Evolutionary conservation across 2,797 vertebrate species (phyloP), one percentile per base, ranked within the genome.

Genomic region (Champsocephalus gunnari): DNA sequence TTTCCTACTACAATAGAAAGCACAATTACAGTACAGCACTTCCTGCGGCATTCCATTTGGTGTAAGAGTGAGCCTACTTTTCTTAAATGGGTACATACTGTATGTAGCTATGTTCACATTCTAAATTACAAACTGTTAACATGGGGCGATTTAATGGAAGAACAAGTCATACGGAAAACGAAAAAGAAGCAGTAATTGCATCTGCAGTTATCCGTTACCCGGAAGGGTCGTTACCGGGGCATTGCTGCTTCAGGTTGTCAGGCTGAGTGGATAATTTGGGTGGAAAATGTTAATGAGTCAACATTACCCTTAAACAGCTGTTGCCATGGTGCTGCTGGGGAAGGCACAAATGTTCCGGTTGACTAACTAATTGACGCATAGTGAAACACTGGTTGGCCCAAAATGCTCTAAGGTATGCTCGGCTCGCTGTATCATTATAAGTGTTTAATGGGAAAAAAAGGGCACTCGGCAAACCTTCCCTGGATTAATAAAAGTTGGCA

Each of bases 241-340:
- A n/a, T n/a, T 61, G 53, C 58, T 74, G 75, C 85, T 77, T 81
- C 61, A 71, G 66, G 71, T 81, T 71, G 19, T 61, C 56, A 78
- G 66, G 65, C 66, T 53, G 44, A 50, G 57, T 65, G 53, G 48
- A 34, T 44, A 47, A 72, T 76, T 61, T 80, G 44, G 58, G 41
- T 53, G 51, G 45, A 60, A 41, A 64, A 66, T 47, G 66, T 75
- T 78, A 79, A 86, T 67, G 61, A 77, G 21, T 17, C 65, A 74
- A 80, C 63, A 83, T 73, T 67, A 72, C 14, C 72, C 21, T 66
- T 73, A 48, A 75, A 84, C 32, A 67, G 64, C 19, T 57, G 41
- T 77, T 17, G 16, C 56, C 57, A 70, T 16, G 64, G 69, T 73
- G 67, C 56, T 63, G 67, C 68, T 51, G 38, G 59, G 32, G 49